These are phyloP conservation scores for Didymodactylos carnosus DNA, from an alignment of 2,888 invertebrate species.

Conservation along the genomic window DNA sequence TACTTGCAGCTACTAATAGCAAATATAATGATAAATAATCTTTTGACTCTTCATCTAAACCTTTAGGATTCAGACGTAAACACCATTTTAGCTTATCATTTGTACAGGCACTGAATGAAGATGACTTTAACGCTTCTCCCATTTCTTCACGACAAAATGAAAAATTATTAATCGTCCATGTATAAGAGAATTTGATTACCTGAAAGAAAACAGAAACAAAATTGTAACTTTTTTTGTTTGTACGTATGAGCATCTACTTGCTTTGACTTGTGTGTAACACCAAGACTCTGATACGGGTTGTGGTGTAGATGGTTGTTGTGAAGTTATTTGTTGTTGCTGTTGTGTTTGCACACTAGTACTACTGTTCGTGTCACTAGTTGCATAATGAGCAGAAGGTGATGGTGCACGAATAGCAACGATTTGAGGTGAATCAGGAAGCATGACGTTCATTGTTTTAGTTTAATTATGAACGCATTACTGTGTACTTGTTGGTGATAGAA, in stretches of 20 bases:
- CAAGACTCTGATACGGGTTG: background rate
- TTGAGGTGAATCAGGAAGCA: background rate
- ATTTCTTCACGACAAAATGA: slow-evolving; percentile 99
- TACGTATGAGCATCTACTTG: no score
- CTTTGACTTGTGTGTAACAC: background rate
- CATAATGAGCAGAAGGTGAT: background rate
- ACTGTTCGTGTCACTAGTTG: background rate
- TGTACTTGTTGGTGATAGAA: no score
- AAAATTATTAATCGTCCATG: slow-evolving; percentile 99
- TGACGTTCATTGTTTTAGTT: no score
- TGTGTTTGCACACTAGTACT: background rate
- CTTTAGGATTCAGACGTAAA: slow-evolving; percentile 96
- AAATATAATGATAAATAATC: slow-evolving; percentile 97
- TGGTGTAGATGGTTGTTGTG: background rate
- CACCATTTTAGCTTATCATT: slow-evolving; percentile 99
- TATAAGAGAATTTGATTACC: slow-evolving; percentile 99
- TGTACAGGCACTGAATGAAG: slow-evolving; percentile 95
- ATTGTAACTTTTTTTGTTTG: no score
- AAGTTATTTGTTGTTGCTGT: background rate
- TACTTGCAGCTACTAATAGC: slow-evolving; percentile 60
- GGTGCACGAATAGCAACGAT: background rate
- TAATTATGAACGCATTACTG: no score
- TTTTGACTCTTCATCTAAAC: slow-evolving; percentile 98
- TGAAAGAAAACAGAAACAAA: no score
- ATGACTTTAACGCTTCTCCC: slow-evolving; percentile 98